These are phyloP conservation scores for Neodon shergylaensis DNA, from an alignment of 2,113 vertebrate genomes.

Conservation along the genomic window DNA sequence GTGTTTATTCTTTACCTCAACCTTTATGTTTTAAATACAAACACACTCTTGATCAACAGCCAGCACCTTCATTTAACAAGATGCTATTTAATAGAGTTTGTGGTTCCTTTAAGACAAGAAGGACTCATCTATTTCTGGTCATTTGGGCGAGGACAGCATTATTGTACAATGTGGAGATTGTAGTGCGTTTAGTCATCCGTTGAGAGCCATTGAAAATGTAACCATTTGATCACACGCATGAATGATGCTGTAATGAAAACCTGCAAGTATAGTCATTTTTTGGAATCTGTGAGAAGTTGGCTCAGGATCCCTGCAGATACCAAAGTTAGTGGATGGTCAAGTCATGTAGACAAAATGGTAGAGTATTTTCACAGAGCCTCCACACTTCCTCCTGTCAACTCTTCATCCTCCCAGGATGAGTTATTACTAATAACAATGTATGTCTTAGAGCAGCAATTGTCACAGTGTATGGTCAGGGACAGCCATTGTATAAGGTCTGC, in stretches of 20 bases:
- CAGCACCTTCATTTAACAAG: neutral
- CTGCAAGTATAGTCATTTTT: neutral
- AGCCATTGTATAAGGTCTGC: neutral
- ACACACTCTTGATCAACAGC: too few species aligned
- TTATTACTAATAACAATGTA: neutral
- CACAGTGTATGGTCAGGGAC: neutral
- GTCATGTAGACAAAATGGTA: neutral
- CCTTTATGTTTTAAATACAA: neutral
- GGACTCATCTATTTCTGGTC: neutral
- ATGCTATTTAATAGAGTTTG: neutral
- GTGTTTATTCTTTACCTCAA: neutral
- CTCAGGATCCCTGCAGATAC: neutral
- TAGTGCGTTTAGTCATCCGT: neutral
- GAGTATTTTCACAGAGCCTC: neutral
- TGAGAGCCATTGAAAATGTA: neutral
- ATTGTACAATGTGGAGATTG: neutral
- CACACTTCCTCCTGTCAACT: neutral
- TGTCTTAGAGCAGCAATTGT: neutral
- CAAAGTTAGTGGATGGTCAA: neutral
- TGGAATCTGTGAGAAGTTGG: neutral
- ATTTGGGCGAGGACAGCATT: neutral
- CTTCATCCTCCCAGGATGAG: neutral
- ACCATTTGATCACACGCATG: neutral
- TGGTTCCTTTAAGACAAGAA: neutral
- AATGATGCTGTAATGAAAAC: neutral